phyloP scores from a whole-genome alignment of 1,140 invertebrate species.

The Trachymyrmex cornetzi region DNA sequence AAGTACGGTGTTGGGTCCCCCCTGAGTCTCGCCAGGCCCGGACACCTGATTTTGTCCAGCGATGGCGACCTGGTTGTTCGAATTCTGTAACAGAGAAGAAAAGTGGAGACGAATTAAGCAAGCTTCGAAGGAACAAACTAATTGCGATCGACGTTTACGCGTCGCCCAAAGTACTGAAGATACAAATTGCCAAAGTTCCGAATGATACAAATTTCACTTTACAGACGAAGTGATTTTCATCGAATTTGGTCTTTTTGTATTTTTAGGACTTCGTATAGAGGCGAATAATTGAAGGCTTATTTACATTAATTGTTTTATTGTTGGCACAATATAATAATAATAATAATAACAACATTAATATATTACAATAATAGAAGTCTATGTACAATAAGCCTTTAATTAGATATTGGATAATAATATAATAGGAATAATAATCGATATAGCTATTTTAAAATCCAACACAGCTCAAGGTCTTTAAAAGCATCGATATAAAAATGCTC shows the following conservation, averaged over 20 bases:
- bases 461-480: not conserved
- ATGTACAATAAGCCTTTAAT: slow-evolving; percentile 17
- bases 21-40: slow-evolving; percentile 91
- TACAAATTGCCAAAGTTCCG: slow-evolving; percentile 18
- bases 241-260: not conserved
- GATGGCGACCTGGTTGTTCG: slow-evolving; percentile 92
- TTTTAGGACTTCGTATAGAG: not conserved
- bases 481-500: not conserved
- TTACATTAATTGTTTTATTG: not conserved
- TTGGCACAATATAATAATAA: not conserved
- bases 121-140: not conserved
- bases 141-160: not conserved
- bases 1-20: slow-evolving; percentile 98
- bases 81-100: slow-evolving; percentile 88
- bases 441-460: not conserved
- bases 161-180: not conserved
- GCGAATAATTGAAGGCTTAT: not conserved
- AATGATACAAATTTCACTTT: not conserved
- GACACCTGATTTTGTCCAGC: slow-evolving; percentile 92
- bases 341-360: not conserved
- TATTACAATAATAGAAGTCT: not conserved
- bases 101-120: slow-evolving; percentile 46
- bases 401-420: not conserved
- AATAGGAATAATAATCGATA: slow-evolving; percentile 7
- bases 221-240: not conserved